Conservation (phyloP, 2,888 invertebrate species). For the Caenorhabditis doughertyi region DNA sequence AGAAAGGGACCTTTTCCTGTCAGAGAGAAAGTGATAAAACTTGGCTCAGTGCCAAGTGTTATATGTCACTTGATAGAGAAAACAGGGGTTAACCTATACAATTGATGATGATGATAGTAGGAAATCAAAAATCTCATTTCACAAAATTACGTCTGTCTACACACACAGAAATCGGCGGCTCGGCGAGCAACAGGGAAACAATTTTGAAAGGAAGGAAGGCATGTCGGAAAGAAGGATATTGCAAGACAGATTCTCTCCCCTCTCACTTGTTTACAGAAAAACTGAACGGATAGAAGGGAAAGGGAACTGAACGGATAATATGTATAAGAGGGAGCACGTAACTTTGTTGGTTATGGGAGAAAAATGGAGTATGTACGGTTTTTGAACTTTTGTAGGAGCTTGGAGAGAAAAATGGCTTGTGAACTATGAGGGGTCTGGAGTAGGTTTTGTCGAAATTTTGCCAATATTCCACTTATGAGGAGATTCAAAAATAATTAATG, state of each 20-base stretch:
- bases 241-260: no score
- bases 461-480: no score
- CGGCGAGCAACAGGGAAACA: no score
- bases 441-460: no score
- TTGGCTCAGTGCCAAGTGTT: slow-evolving; percentile 39
- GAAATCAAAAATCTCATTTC: slow-evolving; percentile 46
- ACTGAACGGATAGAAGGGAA: slow-evolving; percentile 24
- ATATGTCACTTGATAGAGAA: background rate
- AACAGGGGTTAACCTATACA: background rate
- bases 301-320: background rate
- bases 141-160: background rate
- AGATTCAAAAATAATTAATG: no score
- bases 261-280: slow-evolving; percentile 20
- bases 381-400: slow-evolving; percentile 2
- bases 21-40: background rate
- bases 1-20: background rate
- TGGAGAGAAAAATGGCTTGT: no score
- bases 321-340: no score
- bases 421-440: no score
- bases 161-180: no score
- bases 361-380: slow-evolving; percentile 4
- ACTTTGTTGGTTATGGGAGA: no score
- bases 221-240: slow-evolving; percentile 17
- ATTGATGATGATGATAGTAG: slow-evolving; percentile 4
- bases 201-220: slow-evolving; percentile 9